Base-by-base conservation (phyloP, 2,888 invertebrate genomes). In the Heteropelma amictum region DNA sequence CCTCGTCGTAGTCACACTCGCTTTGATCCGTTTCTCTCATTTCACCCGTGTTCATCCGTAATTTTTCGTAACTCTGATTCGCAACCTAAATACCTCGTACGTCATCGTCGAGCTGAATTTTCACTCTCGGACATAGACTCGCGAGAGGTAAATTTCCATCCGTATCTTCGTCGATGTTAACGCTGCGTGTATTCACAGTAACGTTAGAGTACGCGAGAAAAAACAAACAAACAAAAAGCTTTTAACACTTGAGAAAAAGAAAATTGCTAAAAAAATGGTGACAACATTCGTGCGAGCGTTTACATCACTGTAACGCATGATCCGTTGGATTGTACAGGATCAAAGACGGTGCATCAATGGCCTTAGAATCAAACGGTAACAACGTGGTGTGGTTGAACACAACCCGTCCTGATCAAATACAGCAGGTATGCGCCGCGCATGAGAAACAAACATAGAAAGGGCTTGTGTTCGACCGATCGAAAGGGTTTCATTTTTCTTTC, bases 321-420 rank as follows among this genome's bases (percentile, higher is more conserved):
- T n/a, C 82, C 83, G 78, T 80, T 82, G 81, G 83, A 45, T 53
- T 86, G 82, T 82, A 81, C 84, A 86, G 86, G 84, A 82, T 81
- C 80, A 83, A 82, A 85, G 81, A 82, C 85, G 81, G 81, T 83
- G 79, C 83, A 86, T 87, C 87, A 82, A 87, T 87, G 87, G 86
- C 87, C 85, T 84, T 87, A 83, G 87, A 87, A 85, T 86, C 87
- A 81, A 87, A 87, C 83, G 86, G 87, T 87, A 86, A 82, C 85
- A 86, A 85, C 85, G 85, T 85, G 83, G 83, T 86, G 83, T 87
- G 87, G 87, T 87, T 87, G 81, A 87, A 83, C 83, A 79, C 86
- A 82, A 85, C 84, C 79, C 84, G 83, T 83, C 85, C 85, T 82
- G 85, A 87, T 86, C 87, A 87, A 80, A 85, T 87, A 83, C 86